A percentile compares a stretch with the other conserved stretches of the same genome.
phyloP scores from a whole-genome alignment of 2,113 vertebrate species.

The Spermophilus dauricus region DNA sequence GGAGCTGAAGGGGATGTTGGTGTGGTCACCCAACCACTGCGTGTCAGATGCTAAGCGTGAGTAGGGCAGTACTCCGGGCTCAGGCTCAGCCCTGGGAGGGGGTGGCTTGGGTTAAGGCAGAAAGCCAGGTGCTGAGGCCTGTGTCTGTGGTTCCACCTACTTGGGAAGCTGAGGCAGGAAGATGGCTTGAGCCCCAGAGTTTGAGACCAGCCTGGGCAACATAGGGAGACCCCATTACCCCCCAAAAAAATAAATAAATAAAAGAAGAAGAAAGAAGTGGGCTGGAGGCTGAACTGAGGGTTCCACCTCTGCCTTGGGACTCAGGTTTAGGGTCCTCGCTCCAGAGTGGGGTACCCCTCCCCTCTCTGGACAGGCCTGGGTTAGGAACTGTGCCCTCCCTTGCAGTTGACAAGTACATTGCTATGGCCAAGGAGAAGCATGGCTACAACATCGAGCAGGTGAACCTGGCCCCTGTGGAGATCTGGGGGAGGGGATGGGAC shows the following conservation, averaged over 20 bases:
- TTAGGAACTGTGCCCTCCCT: neutral
- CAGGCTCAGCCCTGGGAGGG: neutral
- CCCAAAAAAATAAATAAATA: too few relatives aligned
- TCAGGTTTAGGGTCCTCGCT: neutral
- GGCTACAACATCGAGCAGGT: constrained; percentile 97
- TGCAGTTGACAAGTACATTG: constrained; percentile 95
- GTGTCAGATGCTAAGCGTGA: constrained; percentile 96
- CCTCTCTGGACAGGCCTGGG: neutral
- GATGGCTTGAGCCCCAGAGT: neutral
- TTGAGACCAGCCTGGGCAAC: neutral
- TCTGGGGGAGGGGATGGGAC: accelerated
- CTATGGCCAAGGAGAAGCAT: constrained; percentile 96
- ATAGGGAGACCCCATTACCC: neutral
- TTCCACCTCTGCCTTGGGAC: neutral
- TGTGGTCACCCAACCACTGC: constrained; percentile 94
- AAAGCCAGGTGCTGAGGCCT: neutral
- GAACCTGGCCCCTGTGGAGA: neutral
- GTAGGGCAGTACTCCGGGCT: constrained; percentile 63
- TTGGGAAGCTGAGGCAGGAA: neutral
- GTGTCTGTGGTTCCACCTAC: neutral
- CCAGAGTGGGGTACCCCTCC: neutral
- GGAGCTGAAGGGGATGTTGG: constrained; percentile 95
- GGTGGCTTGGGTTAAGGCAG: neutral
- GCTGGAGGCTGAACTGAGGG: neutral
- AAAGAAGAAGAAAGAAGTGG: neutral